A percentile compares a stretch with the other conserved stretches of the same genome.
Evolutionary conservation across 2,888 invertebrate genomes (phyloP).

Genomic region (Megastigmus dorsalis): DNA sequence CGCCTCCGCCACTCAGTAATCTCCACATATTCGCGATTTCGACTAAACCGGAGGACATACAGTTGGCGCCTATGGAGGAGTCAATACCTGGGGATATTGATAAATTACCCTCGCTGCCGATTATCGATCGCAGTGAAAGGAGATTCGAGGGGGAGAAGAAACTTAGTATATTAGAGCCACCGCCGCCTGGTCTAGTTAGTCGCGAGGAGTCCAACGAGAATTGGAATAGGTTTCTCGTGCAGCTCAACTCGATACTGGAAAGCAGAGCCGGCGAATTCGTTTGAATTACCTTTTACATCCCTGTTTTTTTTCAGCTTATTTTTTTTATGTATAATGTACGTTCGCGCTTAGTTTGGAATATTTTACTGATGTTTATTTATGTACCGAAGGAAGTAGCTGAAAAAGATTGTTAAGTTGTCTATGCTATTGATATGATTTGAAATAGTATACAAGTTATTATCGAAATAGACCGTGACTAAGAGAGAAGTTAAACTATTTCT

Average conservation of each 20-base stretch:
- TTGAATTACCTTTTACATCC: no score
- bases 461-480: no score
- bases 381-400: no score
- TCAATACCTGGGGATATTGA: conserved; percentile 64
- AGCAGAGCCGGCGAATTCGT: conserved; percentile 75
- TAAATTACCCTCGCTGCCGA: conserved; percentile 66
- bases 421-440: no score
- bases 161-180: conserved; percentile 71
- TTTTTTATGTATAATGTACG: no score
- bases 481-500: no score
- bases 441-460: no score
- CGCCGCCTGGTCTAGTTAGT: conserved; percentile 70
- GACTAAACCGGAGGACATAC: conserved; percentile 68
- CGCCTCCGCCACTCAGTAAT: conserved; percentile 68
- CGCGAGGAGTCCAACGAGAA: conserved; percentile 74
- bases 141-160: conserved; percentile 62
- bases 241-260: conserved; percentile 76
- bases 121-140: conserved; percentile 58
- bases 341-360: no score
- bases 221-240: conserved; percentile 76
- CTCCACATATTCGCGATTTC: conserved; percentile 71
- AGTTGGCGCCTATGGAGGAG: conserved; percentile 58
- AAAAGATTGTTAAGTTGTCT: no score
- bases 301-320: no score
- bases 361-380: neutral